Base-by-base conservation (phyloP, 37 sponge, comb jelly and placozoan species). In the Axinella damicornis region DNA sequence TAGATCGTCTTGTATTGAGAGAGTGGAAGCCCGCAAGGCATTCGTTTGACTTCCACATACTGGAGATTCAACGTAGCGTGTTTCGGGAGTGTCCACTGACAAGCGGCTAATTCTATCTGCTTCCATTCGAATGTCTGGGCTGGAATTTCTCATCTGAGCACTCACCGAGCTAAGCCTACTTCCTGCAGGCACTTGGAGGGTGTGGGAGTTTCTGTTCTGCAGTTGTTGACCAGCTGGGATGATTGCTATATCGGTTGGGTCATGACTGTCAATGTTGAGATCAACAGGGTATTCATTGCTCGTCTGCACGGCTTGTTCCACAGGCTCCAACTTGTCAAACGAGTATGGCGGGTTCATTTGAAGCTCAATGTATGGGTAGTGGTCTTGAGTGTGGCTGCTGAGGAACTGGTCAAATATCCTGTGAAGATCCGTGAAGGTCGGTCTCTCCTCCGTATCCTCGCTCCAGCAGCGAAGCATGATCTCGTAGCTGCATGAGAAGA, bases 391-490 rank as follows among this genome's bases (percentile, higher is more conserved):
- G 40, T 69, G 77, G 0, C 31, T 56, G 4, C 39, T 35, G 62
- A 69, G 84, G 53, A 83, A 63, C 28, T 24, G 19, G 24, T 90
- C 91, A 78, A 80, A 80, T 2, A 28, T 85, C 11, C 57, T 22
- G 22, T 68, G 66, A 1, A 90, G 79, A 40, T 83, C 39, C 9
- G 76, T 30, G 37, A 90, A 90, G 31, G 81, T 67, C 6, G 91
- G 91, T 64, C 91, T 54, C 65, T 85, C 58, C 0, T n/a, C 27
- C 0, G 86, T 35, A 19, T 39, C n/a, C 25, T 33, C 76, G 22
- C 57, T 37, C 91, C 91, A 90, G 60, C 91, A 90, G 27, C 40
- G 58, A 31, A 90, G 38, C 91, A 90, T 90, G 22, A 89, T 76
- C 17, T 82, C 79, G 59, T 89, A 83, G 33, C 89, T 89, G 62